Conservation (phyloP, 2,888 invertebrate species). For the Himalopsyche tibetana region DNA sequence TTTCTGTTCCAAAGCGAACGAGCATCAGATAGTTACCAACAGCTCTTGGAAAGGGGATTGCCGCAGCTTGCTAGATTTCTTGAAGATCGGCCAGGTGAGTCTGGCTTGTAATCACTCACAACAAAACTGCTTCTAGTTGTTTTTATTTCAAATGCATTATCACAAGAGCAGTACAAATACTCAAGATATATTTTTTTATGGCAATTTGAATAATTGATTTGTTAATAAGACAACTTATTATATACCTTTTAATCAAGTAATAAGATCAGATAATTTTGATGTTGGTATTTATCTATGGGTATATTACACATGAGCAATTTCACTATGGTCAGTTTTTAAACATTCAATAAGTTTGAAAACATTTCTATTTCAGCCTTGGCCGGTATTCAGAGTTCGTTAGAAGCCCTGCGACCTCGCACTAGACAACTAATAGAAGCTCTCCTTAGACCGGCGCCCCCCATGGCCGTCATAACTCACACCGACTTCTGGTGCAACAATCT, state of each 20-base stretch:
- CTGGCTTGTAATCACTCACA: conserved; percentile 69
- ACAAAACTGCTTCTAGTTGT: too few species aligned
- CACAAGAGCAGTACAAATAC: too few species aligned
- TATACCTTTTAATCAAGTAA: too few species aligned
- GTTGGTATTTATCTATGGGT: too few species aligned
- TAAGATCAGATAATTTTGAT: too few species aligned
- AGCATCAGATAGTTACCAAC: conserved; percentile 88
- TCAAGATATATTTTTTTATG: too few species aligned
- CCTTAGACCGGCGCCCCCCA: conserved; percentile 83
- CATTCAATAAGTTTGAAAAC: conserved; percentile 65
- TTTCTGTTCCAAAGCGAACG: conserved; percentile 87
- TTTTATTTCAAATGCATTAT: too few species aligned
- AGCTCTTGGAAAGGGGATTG: conserved; percentile 85
- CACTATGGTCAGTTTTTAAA: too few species aligned
- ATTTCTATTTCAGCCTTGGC: conserved; percentile 67
- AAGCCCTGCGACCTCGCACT: conserved; percentile 82
- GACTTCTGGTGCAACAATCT: conserved; percentile 92
- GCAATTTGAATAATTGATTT: too few species aligned
- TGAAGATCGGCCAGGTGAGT: conserved; percentile 80
- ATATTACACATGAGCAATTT: too few species aligned
- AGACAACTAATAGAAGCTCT: conserved; percentile 84
- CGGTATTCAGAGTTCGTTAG: conserved; percentile 77
- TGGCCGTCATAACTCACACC: conserved; percentile 87
- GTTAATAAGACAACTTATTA: too few species aligned
- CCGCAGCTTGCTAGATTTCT: conserved; percentile 86